Conservation (phyloP, 2,113 vertebrate genomes). For the Stigmatopora nigra region DNA sequence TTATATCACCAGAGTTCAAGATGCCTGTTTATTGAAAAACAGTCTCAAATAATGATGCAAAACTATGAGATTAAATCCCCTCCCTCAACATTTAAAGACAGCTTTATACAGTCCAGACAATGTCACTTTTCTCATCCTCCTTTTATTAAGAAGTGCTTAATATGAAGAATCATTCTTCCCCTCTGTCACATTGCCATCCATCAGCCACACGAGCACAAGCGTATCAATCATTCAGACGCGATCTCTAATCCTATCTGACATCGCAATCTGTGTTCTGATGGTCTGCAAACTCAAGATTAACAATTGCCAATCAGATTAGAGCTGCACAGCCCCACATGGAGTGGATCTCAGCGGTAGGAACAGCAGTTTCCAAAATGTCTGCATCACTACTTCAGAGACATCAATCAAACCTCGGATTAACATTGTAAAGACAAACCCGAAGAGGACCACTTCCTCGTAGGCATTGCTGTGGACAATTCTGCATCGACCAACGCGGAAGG, state of each 20-base stretch:
- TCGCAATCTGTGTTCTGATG: conserved; percentile 39
- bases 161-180: conserved; percentile 29
- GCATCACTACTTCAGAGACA: not conserved
- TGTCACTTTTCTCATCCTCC: too few relatives aligned
- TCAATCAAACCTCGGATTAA: not conserved
- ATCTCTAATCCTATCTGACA: conserved; percentile 47
- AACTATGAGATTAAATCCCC: conserved; percentile 4
- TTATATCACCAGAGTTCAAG: conserved; percentile 4
- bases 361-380: conserved; percentile 30
- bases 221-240: conserved; percentile 38
- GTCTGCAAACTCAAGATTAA: conserved; percentile 34
- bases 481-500: not conserved
- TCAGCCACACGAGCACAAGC: conserved; percentile 23
- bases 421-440: not conserved
- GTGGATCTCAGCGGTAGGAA: conserved; percentile 15
- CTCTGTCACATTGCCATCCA: conserved; percentile 43
- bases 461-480: not conserved
- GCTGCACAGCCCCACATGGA: not conserved
- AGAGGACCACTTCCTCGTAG: not conserved
- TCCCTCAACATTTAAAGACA: conserved; percentile 10
- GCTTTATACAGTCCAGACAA: conserved; percentile 1
- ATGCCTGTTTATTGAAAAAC: conserved; percentile 9
- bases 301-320: conserved; percentile 20
- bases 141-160: conserved; percentile 4
- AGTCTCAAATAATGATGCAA: not conserved